These are phyloP conservation scores for Ceratothoa steindachneri DNA, from an alignment of 2,888 invertebrate genomes.

Conservation along the genomic window DNA sequence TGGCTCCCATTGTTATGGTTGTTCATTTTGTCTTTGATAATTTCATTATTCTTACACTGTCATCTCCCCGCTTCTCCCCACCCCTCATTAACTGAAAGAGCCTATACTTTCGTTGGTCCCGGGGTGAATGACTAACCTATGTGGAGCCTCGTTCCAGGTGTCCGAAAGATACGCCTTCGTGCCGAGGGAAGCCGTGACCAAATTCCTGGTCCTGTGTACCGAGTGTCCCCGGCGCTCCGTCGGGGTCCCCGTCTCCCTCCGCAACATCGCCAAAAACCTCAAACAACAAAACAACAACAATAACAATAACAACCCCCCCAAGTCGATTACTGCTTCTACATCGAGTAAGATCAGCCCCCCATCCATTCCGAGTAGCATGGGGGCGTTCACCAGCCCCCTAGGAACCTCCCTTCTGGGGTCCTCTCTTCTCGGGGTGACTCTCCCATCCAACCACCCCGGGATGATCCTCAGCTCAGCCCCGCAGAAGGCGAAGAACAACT, in stretches of 20 bases:
- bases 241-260: conserved; percentile 27
- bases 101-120: too few relatives aligned
- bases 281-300: conserved; percentile 14
- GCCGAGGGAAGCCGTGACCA: conserved; percentile 91
- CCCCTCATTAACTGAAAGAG: too few relatives aligned
- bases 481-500: background rate
- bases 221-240: conserved; percentile 64
- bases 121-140: too few relatives aligned
- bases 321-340: background rate
- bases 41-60: too few relatives aligned
- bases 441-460: background rate
- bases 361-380: background rate
- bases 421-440: background rate
- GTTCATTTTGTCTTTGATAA: too few relatives aligned
- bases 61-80: too few relatives aligned
- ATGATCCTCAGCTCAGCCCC: background rate
- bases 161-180: conserved; percentile 94
- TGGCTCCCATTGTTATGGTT: too few relatives aligned
- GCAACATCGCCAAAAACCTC: background rate
- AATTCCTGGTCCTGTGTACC: conserved; percentile 88
- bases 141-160: conserved; percentile 75
- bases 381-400: background rate
- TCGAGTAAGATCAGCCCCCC: background rate
- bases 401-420: background rate
- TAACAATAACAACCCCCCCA: conserved; percentile 8